Percentiles rank a stretch among this genome's conserved stretches.
Evolutionary conservation across 2,113 vertebrate species (phyloP).

Genomic region (Pangasianodon hypophthalmus): DNA sequence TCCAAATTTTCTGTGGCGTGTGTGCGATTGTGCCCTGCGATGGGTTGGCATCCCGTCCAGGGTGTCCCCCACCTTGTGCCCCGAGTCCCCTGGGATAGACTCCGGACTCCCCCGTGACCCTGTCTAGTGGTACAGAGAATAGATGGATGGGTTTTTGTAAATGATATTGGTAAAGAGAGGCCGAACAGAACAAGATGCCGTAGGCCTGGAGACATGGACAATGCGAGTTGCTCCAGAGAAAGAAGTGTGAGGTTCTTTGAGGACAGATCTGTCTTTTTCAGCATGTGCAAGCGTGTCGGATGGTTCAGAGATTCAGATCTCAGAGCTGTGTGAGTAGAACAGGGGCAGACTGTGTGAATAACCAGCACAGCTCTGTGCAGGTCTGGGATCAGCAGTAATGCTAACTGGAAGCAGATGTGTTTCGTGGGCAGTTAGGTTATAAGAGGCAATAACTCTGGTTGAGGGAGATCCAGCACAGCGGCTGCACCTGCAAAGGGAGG

Average conservation of each 20-base stretch:
- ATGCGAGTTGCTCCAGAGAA: neutral
- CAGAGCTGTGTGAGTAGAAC: neutral
- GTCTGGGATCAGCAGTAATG: conserved; percentile 9
- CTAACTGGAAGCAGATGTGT: conserved; percentile 71
- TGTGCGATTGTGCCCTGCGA: too few relatives aligned
- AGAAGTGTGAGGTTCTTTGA: conserved; percentile 10
- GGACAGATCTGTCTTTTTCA: conserved; percentile 21
- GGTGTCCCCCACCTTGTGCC: too few relatives aligned
- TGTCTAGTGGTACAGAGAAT: too few relatives aligned
- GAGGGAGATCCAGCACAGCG: conserved; percentile 52
- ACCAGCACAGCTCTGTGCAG: neutral
- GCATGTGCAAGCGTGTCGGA: neutral
- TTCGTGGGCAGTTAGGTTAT: conserved; percentile 50
- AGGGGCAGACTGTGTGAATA: conserved; percentile 22
- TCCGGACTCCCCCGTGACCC: too few relatives aligned
- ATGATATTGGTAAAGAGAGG: neutral
- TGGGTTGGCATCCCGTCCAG: too few relatives aligned
- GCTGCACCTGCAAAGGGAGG: conserved; percentile 66
- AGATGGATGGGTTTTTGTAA: neutral
- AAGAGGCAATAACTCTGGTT: conserved; percentile 50
- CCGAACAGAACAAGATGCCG: neutral
- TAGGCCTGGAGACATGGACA: neutral
- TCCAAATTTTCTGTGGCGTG: too few relatives aligned
- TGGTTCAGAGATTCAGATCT: neutral
- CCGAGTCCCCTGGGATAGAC: too few relatives aligned